These are phyloP conservation scores for Epinephelus lanceolatus DNA, from an alignment of 2,113 vertebrate genomes.

Conservation along the genomic window DNA sequence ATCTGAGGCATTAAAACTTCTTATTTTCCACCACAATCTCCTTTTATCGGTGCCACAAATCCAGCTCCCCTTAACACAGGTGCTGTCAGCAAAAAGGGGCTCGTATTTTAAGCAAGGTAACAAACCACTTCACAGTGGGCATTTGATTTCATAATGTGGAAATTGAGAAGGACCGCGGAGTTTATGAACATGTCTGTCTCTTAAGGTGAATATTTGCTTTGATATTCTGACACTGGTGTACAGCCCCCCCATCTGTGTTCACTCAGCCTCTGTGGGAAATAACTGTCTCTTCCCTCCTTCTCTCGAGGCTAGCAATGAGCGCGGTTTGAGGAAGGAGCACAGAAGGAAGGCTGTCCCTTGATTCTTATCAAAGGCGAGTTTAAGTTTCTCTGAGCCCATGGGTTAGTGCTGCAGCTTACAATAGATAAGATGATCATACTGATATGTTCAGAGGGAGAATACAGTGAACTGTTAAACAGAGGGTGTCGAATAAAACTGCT, in stretches of 20 bases:
- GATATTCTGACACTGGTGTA: conserved; percentile 74
- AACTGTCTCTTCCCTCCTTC: conserved; percentile 54
- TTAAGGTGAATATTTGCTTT: conserved; percentile 81
- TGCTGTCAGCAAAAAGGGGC: conserved; percentile 61
- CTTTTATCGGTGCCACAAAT: conserved; percentile 74
- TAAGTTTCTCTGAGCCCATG: conserved; percentile 57
- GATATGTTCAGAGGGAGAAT: conserved; percentile 8
- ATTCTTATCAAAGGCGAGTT: conserved; percentile 68
- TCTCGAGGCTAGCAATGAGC: conserved; percentile 42
- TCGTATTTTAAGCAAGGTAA: conserved; percentile 61
- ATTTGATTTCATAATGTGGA: conserved; percentile 73
- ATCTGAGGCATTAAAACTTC: conserved; percentile 75
- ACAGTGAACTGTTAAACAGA: conserved; percentile 22
- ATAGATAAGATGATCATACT: conserved; percentile 44
- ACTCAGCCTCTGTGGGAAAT: conserved; percentile 78
- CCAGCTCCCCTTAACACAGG: conserved; percentile 59
- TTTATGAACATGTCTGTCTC: conserved; percentile 77
- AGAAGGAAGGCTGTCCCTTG: conserved; percentile 45
- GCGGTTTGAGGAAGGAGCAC: conserved; percentile 39
- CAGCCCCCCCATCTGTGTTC: conserved; percentile 80
- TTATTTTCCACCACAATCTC: conserved; percentile 68
- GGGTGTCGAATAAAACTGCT: conserved; percentile 15
- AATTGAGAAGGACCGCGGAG: conserved; percentile 68
- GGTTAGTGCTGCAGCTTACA: conserved; percentile 49
- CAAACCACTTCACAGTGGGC: conserved; percentile 64